Base-by-base conservation (phyloP, 2,113 vertebrate species). In the Chroicocephalus ridibundus region DNA sequence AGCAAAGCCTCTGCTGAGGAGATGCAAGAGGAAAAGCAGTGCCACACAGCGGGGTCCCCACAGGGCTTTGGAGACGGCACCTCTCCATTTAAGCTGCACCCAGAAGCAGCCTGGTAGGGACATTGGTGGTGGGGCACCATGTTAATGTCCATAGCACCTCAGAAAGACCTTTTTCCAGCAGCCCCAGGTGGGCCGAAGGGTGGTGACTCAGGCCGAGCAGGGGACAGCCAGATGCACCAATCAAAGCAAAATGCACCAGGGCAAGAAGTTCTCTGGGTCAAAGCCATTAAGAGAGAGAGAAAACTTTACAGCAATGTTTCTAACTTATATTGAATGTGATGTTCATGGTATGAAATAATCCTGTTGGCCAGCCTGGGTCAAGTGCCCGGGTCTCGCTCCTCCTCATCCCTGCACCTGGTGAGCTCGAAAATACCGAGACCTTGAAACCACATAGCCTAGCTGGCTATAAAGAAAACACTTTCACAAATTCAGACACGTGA, bases 51-150 rank as follows among this genome's bases (percentile, higher is more conserved):
- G 0, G 16, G 25, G 44, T 42, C 32, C 38, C 38, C 58, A 55
- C 18, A 13, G 38, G 38, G 25, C 62, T 55, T 70, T 10, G 11
- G 76, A 76, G 29, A 27, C 0, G 1, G 31, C 72, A 80, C 22
- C 17, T 57, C 61, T 38, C 24, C 47, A 52, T 47, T 40, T 31
- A 31, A 84, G 47, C 47, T 77, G 68, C n/a, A 44, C 20, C 27
- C 77, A 89, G 68, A 38, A 42, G 61, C 36, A 76, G 32, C 71
- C 60, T 36, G 49, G 18, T n/a, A 61, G 11, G 3, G 22, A 44
- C 0, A 0, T 0, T 10, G 32, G 24, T 34, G 49, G 21, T 10
- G 7, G 24, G 55, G 15, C 68, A 75, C 40, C 25, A 13, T 3
- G 27, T 26, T n/a, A 40, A n/a, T 82, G 15, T n/a, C 32, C 32